Base-by-base conservation (phyloP, 1,140 invertebrate species). In the Theocolax elegans region DNA sequence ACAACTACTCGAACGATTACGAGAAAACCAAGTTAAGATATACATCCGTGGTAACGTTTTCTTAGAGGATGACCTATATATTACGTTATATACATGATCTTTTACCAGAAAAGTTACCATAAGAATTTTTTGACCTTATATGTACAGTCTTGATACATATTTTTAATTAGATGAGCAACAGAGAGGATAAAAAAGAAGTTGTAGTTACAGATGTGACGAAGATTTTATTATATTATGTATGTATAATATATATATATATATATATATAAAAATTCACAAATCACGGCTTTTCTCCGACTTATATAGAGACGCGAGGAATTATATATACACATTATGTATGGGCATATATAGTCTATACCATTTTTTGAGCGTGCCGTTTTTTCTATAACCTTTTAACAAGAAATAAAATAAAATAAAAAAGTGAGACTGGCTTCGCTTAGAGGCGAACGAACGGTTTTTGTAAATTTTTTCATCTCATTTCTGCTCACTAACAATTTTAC, bases 91-190 rank as follows among this genome's bases (percentile, higher is more conserved):
- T 59, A 71, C 40, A 42, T 35, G 44, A 71, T 44, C 53, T 71
- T 71, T 65, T 71, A 65, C 62, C 69, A 6, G 69, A 60, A 65
- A 71, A 71, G 69, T 71, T 71, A 71, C 69, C 69, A 60, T 65
- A 65, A 71, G 60, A 71, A 59, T 65, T 71, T 70, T 71, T 71
- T 71, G 69, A 71, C 53, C 31, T 59, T 71, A 25, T 65, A 71
- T 71, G 62, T 71, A 71, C 62, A 71, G 62, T 66, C 69, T 71
- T 71, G 69, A 71, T 71, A 71, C 62, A 65, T 65, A 71, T 71
- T 71, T 71, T 71, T 71, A 66, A 71, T 60, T 71, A 71, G 51
- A 64, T 31, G 48, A 70, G 17, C 35, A 29, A 56, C 17, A 3
- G n/a, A 38, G 4, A 58, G 54, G 9, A 68, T n/a, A 46, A 27